Evolutionary conservation across 2,113 vertebrate species (phyloP), one percentile per base, ranked within the genome.

Genomic region (Myotis davidii): DNA sequence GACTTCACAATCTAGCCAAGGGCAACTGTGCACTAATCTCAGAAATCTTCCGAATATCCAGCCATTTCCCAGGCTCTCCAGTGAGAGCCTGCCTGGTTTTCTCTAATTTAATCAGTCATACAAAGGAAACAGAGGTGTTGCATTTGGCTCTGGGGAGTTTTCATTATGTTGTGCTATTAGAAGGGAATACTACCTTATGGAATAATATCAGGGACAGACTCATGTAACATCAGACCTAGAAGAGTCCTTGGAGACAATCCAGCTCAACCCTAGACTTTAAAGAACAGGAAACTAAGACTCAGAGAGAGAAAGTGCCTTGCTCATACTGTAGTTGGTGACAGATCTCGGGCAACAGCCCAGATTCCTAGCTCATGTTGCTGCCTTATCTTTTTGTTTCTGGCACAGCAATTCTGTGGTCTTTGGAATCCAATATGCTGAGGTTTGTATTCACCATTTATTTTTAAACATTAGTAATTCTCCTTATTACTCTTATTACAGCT

Each of bases 71-170:
- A 92, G 81, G 85, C 87, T 94, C 34, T 81, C 72, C 21, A 27
- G 14, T 10, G 67, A 94, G 34, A 50, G 11, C 21, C 54, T 82
- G 29, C 78, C 56, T 70, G 45, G 67, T 76, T 90, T 82, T 42
- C 61, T 34, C 77, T 95, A 92, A 97, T 94, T 95, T 56, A 96
- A 95, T 95, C 67, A 95, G 27, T 48, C 73, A n/a, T 9, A n/a
- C 42, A 74, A 90, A 90, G 94, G 88, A 95, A 96, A 67, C 32
- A 27, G 37, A 85, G 73, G 77, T 85, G 94, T 88, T 94, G 50
- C 73, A 32, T 39, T 94, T 95, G 82, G 73, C 96, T 87, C 82
- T 90, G 29, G 88, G 61, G 77, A 85, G 64, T 90, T 95, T 93
- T 86, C 82, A 74, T 90, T 85, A 64, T 45, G n/a, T 14, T 82